Evolutionary conservation across 2,797 vertebrate species (phyloP), one percentile per base, ranked within the genome.

Genomic region (Cetoscarus ocellatus): DNA sequence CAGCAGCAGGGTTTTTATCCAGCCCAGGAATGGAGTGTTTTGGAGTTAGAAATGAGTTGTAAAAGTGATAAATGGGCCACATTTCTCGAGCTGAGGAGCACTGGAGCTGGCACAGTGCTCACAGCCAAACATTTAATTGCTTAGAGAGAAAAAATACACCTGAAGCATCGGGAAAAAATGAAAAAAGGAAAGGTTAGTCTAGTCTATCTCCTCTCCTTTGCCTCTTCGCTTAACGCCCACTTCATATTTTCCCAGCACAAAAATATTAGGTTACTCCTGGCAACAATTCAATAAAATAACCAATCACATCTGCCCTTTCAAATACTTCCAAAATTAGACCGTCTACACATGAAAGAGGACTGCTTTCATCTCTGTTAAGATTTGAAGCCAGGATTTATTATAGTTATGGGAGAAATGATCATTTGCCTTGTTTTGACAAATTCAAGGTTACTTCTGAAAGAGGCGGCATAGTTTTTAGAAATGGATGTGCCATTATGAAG

Each of bases 361-460:
- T 79, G 49, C 68, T 91, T 89, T 89, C 90, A 86, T 92, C 90
- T 77, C 60, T 80, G 61, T 91, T 85, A 79, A 90, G 84, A 90
- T 87, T 89, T 88, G 79, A 86, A 79, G 72, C 83, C 80, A 76
- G 89, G 88, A 90, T 91, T 92, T 86, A 90, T 85, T 89, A 27
- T 27, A 27, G 88, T 80, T 39, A 71, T 76, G 89, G 87, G 90
- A 94, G 90, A 93, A 95, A 96, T 38, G 85, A 93, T 94, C 86
- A 74, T 75, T 87, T 91, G 89, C 83, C 86, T 83, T 94, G 93
- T 95, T 96, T 94, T 95, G 95, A 95, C 93, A 95, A 92, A 87
- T 90, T 83, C 71, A 66, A 49, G 88, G 87, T 75, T 92, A 88
- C 91, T 94, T 94, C 88, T 85, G 78, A 95, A 92, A 3, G 58